Evolutionary conservation across 2,888 invertebrate species (phyloP), one percentile per base, ranked within the genome.

Genomic region (Netelia virgata): DNA sequence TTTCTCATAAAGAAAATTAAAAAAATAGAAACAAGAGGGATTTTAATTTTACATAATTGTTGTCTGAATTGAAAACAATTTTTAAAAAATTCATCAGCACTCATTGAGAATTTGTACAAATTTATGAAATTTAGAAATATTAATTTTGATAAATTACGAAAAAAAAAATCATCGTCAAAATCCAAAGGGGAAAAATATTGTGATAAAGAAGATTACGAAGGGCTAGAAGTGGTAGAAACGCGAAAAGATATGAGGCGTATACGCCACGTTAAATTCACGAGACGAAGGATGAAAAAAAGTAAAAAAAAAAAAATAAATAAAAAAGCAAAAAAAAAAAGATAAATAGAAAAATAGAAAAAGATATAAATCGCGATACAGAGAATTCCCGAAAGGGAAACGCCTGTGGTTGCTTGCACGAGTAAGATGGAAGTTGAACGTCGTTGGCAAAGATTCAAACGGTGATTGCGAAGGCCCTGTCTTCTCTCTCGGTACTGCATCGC

Each of bases 401-500:
- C 47, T 77, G 64, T 57, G 18, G 47, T 57, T 23, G 69, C 69
- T 36, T 36, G 36, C 36, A 5, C 66, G 47, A 14, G 72, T 75
- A 77, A 74, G 63, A 78, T 74, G 74, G 70, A 82, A 78, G 73
- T 63, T 41, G 74, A 84, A 85, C 73, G 88, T 89, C 88, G 85
- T 91, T 92, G 93, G 92, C 92, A 91, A 86, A 88, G 90, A 90
- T 90, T 92, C 93, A 93, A 92, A 90, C 90, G 88, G 91, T 92
- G 92, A 93, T 93, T 92, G 92, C 91, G 87, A 90, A 89, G 89
- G 14, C 16, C 11, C 57, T 55, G 14, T 89, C 91, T 91, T 92
- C 91, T 92, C 91, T 92, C 92, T 92, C 91, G 89, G 90, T 47
- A 66, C 82, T 91, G 90, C 84, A 87, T 86, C 90, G 89, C 90